Base-by-base conservation (phyloP, 2,113 vertebrate genomes). In the Daubentonia madagascariensis region DNA sequence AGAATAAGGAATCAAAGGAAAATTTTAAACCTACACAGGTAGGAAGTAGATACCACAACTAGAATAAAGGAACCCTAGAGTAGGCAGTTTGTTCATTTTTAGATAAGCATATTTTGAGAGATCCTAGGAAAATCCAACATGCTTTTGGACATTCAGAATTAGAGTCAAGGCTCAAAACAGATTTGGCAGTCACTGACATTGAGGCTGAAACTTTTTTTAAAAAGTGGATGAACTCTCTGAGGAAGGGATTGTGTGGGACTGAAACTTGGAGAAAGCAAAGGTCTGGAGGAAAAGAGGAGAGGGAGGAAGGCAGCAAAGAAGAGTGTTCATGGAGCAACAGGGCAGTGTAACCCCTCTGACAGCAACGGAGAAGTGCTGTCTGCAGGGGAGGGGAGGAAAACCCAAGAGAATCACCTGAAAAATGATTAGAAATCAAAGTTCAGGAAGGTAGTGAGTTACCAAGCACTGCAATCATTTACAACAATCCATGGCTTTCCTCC, bases 61-160 rank as follows among this genome's bases (percentile, higher is more conserved):
- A 2, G 54, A 25, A 81, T 57, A 86, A 45, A 90, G 87, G 65
- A 91, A 90, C 73, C 73, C 54, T 40, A 45, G 1, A 65, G 45
- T 32, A 90, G 20, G 14, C 30, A 63, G 6, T 43, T 89, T 57
- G 10, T 72, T 72, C 72, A 70, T 18, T 32, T 79, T 85, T 63
- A 57, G 30, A 22, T 43, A 79, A 93, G 59, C 81, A 85, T 40
- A 32, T 78, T 63, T 90, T 52, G 17, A 1, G 3, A 80, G 40
- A 79, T 86, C 52, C 63, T 79, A 5, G 13, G 63, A 78, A 68
- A 93, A 63, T 70, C n/a, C 72, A 72, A 48, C 17, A 52, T 54
- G n/a, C n/a, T 72, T 72, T 70, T 52, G 37, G 52, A 96, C n/a
- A 80, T 85, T 85, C 63, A 65, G 54, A 94, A 73, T 90, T 85